Evolutionary conservation across 2,888 invertebrate species (phyloP).

Genomic region (Malacosoma neustria): DNA sequence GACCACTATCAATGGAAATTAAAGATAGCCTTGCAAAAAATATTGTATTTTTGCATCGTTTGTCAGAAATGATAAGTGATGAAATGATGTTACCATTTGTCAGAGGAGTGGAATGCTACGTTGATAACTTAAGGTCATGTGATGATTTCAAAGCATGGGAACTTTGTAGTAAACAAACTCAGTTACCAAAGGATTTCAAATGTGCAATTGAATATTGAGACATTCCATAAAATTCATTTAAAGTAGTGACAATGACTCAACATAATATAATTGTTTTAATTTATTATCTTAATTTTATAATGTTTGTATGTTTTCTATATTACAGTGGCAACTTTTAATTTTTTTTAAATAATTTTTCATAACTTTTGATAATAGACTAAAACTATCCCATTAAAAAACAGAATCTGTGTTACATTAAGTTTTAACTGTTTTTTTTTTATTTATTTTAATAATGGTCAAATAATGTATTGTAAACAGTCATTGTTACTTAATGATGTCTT

Average conservation of each 20-base stretch:
- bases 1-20: conserved; percentile 48
- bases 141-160: conserved; percentile 69
- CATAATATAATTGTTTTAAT: no score
- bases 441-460: no score
- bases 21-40: conserved; percentile 61
- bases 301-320: no score
- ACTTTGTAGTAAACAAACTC: conserved; percentile 52
- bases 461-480: no score
- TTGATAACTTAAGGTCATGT: conserved; percentile 53
- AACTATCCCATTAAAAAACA: no score
- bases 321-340: no score
- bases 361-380: no score
- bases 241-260: conserved; percentile 4
- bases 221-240: conserved; percentile 38
- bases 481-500: no score
- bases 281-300: no score
- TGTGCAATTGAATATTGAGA: conserved; percentile 62
- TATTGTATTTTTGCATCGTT: conserved; percentile 53
- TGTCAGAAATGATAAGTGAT: conserved; percentile 59
- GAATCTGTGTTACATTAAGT: no score
- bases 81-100: conserved; percentile 60
- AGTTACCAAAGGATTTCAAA: conserved; percentile 61
- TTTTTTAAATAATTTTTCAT: no score
- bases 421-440: no score
- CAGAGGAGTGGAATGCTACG: conserved; percentile 57